These are phyloP conservation scores for Drosophila tani DNA, from an alignment of 1,140 invertebrate species.

Conservation along the genomic window DNA sequence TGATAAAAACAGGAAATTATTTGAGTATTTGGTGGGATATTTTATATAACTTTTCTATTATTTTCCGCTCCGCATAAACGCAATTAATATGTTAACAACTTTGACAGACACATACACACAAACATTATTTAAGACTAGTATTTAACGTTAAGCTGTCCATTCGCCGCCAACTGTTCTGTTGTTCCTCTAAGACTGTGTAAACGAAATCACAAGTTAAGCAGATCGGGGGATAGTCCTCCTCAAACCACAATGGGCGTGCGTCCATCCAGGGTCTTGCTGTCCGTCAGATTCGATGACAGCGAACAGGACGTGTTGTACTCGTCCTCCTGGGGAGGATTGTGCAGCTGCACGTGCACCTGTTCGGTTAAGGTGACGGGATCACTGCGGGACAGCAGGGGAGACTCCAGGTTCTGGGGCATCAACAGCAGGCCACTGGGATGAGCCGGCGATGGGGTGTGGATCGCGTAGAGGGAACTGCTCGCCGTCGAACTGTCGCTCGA, in stretches of 20 bases:
- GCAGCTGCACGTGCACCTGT: constrained; percentile 72
- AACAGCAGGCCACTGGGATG: constrained; percentile 37
- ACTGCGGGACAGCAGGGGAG: constrained; percentile 45
- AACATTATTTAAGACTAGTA: constrained; percentile 78
- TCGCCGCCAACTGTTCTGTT: constrained; percentile 36
- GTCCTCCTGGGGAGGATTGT: constrained; percentile 61
- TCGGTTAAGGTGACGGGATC: constrained; percentile 68
- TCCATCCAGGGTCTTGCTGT: constrained; percentile 82
- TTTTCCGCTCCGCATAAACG: constrained; percentile 50
- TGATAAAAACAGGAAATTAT: neutral
- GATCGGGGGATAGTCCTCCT: constrained; percentile 28
- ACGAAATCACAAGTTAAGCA: constrained; percentile 72
- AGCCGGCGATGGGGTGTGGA: constrained; percentile 69
- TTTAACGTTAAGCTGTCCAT: constrained; percentile 66
- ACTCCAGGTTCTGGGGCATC: constrained; percentile 30
- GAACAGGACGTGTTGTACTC: constrained; percentile 82
- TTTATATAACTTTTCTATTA: neutral
- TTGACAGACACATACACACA: constrained; percentile 65
- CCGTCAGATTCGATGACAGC: constrained; percentile 79
- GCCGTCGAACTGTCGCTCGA: constrained; percentile 54
- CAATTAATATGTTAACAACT: constrained; percentile 38
- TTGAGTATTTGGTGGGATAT: constrained; percentile 18
- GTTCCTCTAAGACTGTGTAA: constrained; percentile 57
- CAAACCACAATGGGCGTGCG: constrained; percentile 80
- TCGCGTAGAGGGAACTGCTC: constrained; percentile 74